Conservation (phyloP, 2,888 invertebrate genomes). For the Eupithecia abbreviata region DNA sequence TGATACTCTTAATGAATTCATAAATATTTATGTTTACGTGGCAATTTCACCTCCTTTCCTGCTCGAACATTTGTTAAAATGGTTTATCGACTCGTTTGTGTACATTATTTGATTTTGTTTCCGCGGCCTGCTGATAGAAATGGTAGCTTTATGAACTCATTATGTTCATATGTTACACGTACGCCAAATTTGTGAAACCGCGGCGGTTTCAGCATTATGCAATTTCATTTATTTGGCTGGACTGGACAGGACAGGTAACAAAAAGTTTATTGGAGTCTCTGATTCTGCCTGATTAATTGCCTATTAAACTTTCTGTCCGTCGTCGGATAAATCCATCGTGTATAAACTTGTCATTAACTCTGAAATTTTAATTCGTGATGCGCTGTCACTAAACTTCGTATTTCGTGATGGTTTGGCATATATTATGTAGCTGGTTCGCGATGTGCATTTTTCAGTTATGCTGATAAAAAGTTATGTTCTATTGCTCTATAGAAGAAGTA, state of each 20-base stretch:
- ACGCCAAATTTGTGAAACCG: background rate
- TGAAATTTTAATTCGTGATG: background rate
- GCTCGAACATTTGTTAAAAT: constrained; percentile 28
- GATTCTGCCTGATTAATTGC: constrained; percentile 8
- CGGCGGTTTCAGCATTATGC: background rate
- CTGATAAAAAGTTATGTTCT: constrained; percentile 4
- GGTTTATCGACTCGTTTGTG: constrained; percentile 27
- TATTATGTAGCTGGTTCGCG: background rate
- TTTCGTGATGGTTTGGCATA: background rate
- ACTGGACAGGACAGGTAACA: background rate
- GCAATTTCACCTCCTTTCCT: constrained; percentile 31
- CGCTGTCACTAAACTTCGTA: background rate
- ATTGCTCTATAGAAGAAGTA: background rate
- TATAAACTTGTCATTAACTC: background rate
- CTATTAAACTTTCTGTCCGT: constrained; percentile 4
- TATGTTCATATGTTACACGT: background rate
- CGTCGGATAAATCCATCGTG: background rate
- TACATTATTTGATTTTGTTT: constrained; percentile 11
- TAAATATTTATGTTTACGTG: constrained; percentile 29
- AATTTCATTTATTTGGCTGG: background rate
- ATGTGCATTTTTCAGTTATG: background rate
- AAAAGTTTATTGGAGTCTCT: constrained; percentile 4
- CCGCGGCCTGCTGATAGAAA: background rate
- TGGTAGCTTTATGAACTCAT: background rate
- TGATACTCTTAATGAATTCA: constrained; percentile 26